These are phyloP conservation scores for Charina bottae DNA, from an alignment of 2,113 vertebrate species.

Conservation along the genomic window DNA sequence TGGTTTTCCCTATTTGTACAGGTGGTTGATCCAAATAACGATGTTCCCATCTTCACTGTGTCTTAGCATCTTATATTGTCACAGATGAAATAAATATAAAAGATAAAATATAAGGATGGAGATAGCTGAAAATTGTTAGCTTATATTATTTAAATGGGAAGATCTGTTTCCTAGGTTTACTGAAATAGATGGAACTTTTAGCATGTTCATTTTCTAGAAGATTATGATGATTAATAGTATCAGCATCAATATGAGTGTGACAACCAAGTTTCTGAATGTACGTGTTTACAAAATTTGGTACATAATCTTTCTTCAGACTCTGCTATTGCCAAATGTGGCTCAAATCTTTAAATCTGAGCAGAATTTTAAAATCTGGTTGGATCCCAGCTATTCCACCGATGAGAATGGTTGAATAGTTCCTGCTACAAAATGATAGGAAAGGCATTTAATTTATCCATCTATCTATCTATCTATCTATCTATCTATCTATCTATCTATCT, in stretches of 20 bases:
- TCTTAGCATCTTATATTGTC: not conserved
- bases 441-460: too few species aligned
- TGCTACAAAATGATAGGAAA: slow-evolving; percentile 51
- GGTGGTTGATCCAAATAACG: not conserved
- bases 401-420: slow-evolving; percentile 53
- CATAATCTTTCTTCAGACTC: slow-evolving; percentile 48
- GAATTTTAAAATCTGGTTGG: slow-evolving; percentile 60
- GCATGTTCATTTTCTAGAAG: not conserved
- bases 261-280: slow-evolving; percentile 34
- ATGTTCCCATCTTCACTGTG: not conserved
- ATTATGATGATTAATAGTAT: not conserved
- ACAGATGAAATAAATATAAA: not conserved
- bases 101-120: not conserved
- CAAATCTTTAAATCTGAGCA: slow-evolving; percentile 45
- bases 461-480: too few species aligned
- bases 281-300: slow-evolving; percentile 43
- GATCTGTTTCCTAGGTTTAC: not conserved
- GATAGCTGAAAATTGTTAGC: not conserved
- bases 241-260: slow-evolving; percentile 3
- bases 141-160: not conserved
- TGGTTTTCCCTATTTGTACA: not conserved
- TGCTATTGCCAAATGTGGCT: slow-evolving; percentile 41
- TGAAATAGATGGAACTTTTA: not conserved
- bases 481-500: too few species aligned
- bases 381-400: slow-evolving; percentile 58